Conservation (phyloP, 2,113 vertebrate species). For the Henicopernis longicauda region DNA sequence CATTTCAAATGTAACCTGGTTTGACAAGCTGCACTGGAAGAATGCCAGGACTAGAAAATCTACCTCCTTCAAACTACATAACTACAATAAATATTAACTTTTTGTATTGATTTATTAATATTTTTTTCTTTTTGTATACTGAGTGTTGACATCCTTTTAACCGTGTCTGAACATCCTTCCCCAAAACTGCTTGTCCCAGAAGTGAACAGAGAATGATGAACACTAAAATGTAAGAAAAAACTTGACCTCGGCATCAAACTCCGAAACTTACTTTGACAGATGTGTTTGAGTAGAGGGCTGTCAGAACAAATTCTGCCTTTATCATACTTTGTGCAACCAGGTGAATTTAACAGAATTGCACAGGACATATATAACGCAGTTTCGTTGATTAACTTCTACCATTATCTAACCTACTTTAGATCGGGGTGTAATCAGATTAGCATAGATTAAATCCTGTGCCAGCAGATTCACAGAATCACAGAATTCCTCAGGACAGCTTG, state of each 20-base stretch:
- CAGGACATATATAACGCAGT: not conserved
- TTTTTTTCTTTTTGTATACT: not conserved
- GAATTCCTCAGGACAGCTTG: not conserved
- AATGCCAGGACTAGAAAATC: slow-evolving; percentile 54
- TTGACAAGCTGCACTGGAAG: slow-evolving; percentile 72
- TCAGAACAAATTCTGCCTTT: not conserved
- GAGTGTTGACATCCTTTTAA: not conserved
- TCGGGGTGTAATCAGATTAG: not conserved
- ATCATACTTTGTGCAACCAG: not conserved
- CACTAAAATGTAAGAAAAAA: not conserved
- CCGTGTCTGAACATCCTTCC: not conserved
- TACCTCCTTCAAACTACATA: slow-evolving; percentile 21
- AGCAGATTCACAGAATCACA: not conserved
- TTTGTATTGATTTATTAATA: not conserved
- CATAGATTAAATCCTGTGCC: not conserved
- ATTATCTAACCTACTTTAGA: not conserved
- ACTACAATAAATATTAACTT: not conserved
- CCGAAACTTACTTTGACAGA: not conserved
- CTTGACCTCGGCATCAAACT: not conserved
- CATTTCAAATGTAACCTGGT: slow-evolving; percentile 69
- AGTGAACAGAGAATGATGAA: not conserved
- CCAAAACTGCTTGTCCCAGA: not conserved
- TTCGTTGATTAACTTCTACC: not conserved
- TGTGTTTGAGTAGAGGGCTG: not conserved
- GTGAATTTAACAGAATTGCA: not conserved